Percentiles rank a stretch among this genome's conserved stretches.
These are phyloP conservation scores for Lutra lutra DNA, from an alignment of 2,797 vertebrate genomes.

Conservation along the genomic window DNA sequence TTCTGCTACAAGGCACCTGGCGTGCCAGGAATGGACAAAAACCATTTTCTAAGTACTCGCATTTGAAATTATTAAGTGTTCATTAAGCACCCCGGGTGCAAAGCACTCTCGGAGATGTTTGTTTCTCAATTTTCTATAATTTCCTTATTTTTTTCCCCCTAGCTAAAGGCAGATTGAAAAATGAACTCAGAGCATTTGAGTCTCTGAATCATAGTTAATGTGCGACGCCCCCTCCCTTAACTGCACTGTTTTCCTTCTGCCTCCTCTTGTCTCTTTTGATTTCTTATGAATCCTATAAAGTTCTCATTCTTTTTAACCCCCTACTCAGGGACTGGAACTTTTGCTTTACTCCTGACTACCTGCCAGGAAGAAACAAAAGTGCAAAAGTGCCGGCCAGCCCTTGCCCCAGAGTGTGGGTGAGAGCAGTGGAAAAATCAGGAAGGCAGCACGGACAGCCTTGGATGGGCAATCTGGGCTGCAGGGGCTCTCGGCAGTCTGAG, in stretches of 20 bases:
- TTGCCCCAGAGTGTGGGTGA: background rate
- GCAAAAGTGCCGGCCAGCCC: background rate
- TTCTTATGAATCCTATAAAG: constrained; percentile 7
- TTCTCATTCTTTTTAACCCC: constrained; percentile 58
- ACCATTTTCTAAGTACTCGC: constrained; percentile 64
- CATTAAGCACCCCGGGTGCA: constrained; percentile 76
- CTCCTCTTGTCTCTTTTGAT: background rate
- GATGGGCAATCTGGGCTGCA: background rate
- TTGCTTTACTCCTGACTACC: background rate
- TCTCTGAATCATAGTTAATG: constrained; percentile 75
- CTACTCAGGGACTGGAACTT: background rate
- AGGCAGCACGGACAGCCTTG: background rate
- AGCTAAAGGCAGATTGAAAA: constrained; percentile 77
- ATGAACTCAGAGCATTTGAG: constrained; percentile 57
- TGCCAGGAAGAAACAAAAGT: background rate
- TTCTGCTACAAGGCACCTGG: constrained; percentile 52
- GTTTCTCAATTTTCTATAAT: constrained; percentile 78
- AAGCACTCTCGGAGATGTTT: constrained; percentile 73
- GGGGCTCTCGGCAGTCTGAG: background rate
- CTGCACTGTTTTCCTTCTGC: constrained; percentile 20
- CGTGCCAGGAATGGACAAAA: constrained; percentile 63
- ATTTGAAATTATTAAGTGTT: constrained; percentile 78
- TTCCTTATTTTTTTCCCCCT: constrained; percentile 71
- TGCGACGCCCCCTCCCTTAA: constrained; percentile 66
- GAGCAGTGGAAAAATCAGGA: background rate